Evolutionary conservation across 2,797 vertebrate species (phyloP), one percentile per base, ranked within the genome.

Genomic region (Phrynocephalus forsythii): DNA sequence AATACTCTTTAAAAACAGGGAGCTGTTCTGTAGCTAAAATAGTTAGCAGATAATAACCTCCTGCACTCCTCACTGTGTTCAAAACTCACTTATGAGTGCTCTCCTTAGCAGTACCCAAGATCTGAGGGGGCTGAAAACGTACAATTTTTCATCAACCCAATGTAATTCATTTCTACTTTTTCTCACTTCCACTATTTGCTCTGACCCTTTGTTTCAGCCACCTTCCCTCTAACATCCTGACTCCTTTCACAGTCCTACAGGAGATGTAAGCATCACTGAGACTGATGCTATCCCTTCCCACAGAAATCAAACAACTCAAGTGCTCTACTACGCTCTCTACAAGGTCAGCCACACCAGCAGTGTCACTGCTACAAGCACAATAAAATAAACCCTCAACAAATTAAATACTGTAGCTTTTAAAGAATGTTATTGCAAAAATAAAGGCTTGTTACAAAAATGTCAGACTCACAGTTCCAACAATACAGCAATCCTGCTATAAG

Each of bases 401-500:
- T 66, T 66, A 38, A 33, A 44, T 38, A 22, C 38, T 44, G 38
- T 44, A 44, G 38, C 69, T 75, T 48, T 28, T 28, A 66, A 68
- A 24, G 24, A 28, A 9, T 28, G 56, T 26, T 67, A 48, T 48
- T 69, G 28, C 10, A 86, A 60, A 28, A 44, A 66, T 88, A 85
- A 81, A 13, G 52, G 28, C 60, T 5, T 48, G 13, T 56, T 80
- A 44, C 15, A 56, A 63, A 73, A 86, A 1, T 20, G 28, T 68
- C 73, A 87, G 83, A 79, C 88, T 87, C 13, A 44, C 16, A 16
- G 33, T 33, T 81, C 82, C 9, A 7, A 88, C 72, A 76, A 15
- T n/a, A 83, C 26, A 88, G n/a, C 1, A 30, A 15, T 56, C n/a
- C 3, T 52, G n/a, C 22, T 7, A 60, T 0, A 1, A 0, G 13